phyloP scores from a whole-genome alignment of 2,888 invertebrate species.

The Diaperis boleti region DNA sequence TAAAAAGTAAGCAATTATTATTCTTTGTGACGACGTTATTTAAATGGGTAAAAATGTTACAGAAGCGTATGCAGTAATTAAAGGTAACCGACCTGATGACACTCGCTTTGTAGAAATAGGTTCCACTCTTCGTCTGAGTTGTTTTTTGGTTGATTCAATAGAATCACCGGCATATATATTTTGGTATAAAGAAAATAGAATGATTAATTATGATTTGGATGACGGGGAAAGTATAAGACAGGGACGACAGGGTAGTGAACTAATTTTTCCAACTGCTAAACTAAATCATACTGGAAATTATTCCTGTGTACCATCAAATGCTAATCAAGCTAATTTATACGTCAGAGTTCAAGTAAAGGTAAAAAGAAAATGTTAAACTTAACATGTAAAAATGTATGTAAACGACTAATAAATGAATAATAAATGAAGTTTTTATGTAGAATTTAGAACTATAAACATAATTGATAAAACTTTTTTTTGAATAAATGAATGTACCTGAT shows the following conservation, averaged over 20 bases:
- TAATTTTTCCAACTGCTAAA: slow-evolving; percentile 68
- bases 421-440: too few species aligned
- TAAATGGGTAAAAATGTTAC: slow-evolving; percentile 53
- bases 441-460: too few species aligned
- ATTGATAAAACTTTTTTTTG: too few species aligned
- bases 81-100: slow-evolving; percentile 76
- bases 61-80: slow-evolving; percentile 79
- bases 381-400: too few species aligned
- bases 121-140: slow-evolving; percentile 77
- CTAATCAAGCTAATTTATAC: slow-evolving; percentile 76
- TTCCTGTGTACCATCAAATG: slow-evolving; percentile 84
- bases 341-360: slow-evolving; percentile 18
- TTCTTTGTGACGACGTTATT: neutral
- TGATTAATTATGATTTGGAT: slow-evolving; percentile 87
- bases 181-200: slow-evolving; percentile 87
- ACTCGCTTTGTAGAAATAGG: slow-evolving; percentile 72
- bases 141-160: slow-evolving; percentile 76
- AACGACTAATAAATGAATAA: too few species aligned
- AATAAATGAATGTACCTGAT: too few species aligned
- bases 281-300: slow-evolving; percentile 82
- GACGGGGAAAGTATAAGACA: slow-evolving; percentile 69
- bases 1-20: slow-evolving; percentile 71
- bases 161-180: slow-evolving; percentile 80
- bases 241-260: slow-evolving; percentile 67
- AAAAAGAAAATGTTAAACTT: slow-evolving; percentile 14